Conservation (phyloP, 2,797 vertebrate genomes). For the Aplochiton taeniatus region DNA sequence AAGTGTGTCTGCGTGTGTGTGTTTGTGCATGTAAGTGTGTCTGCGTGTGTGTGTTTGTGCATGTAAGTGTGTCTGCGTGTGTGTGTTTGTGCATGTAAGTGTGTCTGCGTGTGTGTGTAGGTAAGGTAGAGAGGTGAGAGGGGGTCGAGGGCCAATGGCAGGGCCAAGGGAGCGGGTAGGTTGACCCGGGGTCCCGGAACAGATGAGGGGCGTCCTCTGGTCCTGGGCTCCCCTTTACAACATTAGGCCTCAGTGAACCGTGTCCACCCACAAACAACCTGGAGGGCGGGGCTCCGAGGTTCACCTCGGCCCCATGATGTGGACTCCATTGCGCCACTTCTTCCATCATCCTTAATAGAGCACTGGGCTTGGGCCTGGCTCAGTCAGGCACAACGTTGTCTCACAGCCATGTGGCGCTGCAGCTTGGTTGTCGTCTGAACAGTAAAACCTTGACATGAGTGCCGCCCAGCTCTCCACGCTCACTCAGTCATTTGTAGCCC, state of each 20-base stretch:
- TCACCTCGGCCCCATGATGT: too few relatives aligned
- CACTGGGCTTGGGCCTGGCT: too few relatives aligned
- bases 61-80: constrained; percentile 6
- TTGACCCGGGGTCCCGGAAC: constrained; percentile 57
- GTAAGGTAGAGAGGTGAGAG: constrained; percentile 44
- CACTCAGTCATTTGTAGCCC: constrained; percentile 52
- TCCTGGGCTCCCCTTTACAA: constrained; percentile 46
- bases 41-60: constrained; percentile 2
- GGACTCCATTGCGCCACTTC: too few relatives aligned
- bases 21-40: too few relatives aligned
- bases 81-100: constrained; percentile 12
- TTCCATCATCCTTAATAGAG: too few relatives aligned
- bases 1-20: constrained; percentile 8
- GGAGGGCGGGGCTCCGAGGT: too few relatives aligned
- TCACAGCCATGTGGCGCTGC: too few relatives aligned
- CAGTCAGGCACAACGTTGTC: too few relatives aligned
- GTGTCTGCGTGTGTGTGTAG: constrained; percentile 20
- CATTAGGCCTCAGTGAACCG: constrained; percentile 55
- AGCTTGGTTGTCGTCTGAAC: too few relatives aligned
- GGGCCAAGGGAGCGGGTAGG: constrained; percentile 34
- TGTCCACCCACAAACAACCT: constrained; percentile 35
- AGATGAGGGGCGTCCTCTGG: constrained; percentile 49
- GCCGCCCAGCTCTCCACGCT: constrained; percentile 52
- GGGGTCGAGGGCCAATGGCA: constrained; percentile 50
- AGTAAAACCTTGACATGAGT: constrained; percentile 24